phyloP scores from a whole-genome alignment of 2,113 vertebrate genomes.

The Mesocricetus auratus region DNA sequence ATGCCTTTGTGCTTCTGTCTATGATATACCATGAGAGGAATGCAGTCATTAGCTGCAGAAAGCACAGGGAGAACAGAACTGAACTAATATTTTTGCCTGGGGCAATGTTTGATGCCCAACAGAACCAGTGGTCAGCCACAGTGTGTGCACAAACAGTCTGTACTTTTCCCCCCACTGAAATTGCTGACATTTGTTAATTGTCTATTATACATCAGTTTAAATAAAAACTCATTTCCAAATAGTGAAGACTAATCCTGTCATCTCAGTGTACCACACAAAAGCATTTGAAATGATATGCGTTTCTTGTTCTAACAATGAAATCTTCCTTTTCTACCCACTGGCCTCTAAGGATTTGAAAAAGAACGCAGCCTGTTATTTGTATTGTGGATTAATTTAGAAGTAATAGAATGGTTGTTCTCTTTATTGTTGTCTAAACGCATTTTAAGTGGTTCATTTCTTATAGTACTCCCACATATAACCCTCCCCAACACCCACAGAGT shows the following conservation, averaged over 20 bases:
- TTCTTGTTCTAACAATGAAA: background rate
- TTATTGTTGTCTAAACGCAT: background rate
- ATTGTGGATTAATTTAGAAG: background rate
- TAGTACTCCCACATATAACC: background rate
- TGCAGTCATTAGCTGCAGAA: background rate
- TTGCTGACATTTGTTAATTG: background rate
- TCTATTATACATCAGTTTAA: background rate
- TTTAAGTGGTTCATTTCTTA: background rate
- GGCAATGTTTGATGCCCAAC: background rate
- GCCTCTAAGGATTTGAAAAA: background rate
- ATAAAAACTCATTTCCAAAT: background rate
- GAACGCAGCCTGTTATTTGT: background rate
- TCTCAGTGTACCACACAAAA: background rate
- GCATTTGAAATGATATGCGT: accelerated
- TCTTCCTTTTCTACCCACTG: background rate
- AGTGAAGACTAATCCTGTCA: background rate
- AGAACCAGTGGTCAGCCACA: background rate
- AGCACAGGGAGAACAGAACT: accelerated
- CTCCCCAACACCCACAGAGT: background rate
- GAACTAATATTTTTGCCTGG: background rate
- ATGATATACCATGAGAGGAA: background rate
- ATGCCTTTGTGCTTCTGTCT: background rate
- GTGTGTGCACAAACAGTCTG: background rate
- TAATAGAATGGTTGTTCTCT: background rate
- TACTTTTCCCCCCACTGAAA: background rate